phyloP scores from a whole-genome alignment of 2,888 invertebrate species.

The Andrena marginata region DNA sequence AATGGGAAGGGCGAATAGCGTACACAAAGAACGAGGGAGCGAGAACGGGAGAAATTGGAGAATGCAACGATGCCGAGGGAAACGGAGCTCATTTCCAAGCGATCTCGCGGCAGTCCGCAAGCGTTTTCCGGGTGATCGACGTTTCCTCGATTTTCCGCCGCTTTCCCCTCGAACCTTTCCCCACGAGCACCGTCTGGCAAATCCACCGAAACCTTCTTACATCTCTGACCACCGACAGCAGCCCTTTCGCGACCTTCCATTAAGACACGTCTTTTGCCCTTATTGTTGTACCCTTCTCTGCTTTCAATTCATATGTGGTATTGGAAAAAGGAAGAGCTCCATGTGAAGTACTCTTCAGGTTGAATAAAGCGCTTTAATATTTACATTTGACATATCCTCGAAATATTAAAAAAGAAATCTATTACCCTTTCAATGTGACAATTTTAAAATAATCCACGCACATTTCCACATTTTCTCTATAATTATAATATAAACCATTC shows the following conservation, averaged over 20 bases:
- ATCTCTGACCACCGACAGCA: conserved; percentile 27
- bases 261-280: conserved; percentile 24
- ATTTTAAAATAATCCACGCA: too few species aligned
- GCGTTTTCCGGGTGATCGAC: conserved; percentile 66
- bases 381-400: too few species aligned
- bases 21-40: neutral
- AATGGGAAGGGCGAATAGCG: neutral
- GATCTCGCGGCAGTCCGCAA: conserved; percentile 60
- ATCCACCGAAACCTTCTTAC: conserved; percentile 22
- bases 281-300: neutral
- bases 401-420: too few species aligned
- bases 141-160: conserved; percentile 52
- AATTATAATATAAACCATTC: too few species aligned
- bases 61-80: conserved; percentile 48
- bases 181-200: neutral
- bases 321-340: neutral
- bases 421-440: too few species aligned
- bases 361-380: neutral
- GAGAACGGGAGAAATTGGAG: conserved; percentile 35
- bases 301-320: neutral
- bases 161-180: conserved; percentile 12
- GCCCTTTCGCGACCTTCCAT: conserved; percentile 22
- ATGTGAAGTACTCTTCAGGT: neutral
- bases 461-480: too few species aligned
- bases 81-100: conserved; percentile 65